A percentile compares a stretch with the other conserved stretches of the same genome.
Conservation (phyloP, 2,888 invertebrate species). For the Clusia tigrina region DNA sequence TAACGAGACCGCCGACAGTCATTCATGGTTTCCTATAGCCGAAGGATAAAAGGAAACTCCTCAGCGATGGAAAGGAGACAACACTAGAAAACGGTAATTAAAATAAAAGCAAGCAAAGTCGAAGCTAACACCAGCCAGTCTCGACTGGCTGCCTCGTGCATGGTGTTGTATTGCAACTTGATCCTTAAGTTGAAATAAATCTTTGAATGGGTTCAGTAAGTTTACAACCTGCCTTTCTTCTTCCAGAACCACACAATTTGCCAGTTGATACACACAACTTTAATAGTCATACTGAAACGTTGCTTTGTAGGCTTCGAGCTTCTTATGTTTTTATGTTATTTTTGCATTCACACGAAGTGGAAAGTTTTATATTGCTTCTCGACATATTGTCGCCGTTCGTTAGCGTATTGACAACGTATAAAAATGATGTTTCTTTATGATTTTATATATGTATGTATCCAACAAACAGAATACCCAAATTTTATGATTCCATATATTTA, state of each 20-base stretch:
- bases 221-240: not conserved
- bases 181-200: slow-evolving; percentile 49
- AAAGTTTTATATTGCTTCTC: not conserved
- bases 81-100: not conserved
- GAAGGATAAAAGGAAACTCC: too few relatives aligned
- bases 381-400: not conserved
- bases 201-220: slow-evolving; percentile 39
- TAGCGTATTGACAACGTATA: not conserved
- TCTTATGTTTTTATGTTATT: not conserved
- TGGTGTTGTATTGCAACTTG: slow-evolving; percentile 37
- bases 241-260: slow-evolving; percentile 23
- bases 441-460: too few relatives aligned
- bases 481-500: too few relatives aligned
- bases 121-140: not conserved
- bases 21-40: not conserved
- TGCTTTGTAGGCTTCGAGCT: not conserved
- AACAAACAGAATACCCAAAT: too few relatives aligned
- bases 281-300: not conserved
- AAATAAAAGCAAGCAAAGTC: not conserved
- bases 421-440: too few relatives aligned
- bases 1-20: not conserved
- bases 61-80: not conserved
- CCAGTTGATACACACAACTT: not conserved
- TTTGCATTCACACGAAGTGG: slow-evolving; percentile 11
- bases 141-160: not conserved